These are phyloP conservation scores for Sternotherus odoratus DNA, from an alignment of 2,797 vertebrate genomes.

Conservation along the genomic window DNA sequence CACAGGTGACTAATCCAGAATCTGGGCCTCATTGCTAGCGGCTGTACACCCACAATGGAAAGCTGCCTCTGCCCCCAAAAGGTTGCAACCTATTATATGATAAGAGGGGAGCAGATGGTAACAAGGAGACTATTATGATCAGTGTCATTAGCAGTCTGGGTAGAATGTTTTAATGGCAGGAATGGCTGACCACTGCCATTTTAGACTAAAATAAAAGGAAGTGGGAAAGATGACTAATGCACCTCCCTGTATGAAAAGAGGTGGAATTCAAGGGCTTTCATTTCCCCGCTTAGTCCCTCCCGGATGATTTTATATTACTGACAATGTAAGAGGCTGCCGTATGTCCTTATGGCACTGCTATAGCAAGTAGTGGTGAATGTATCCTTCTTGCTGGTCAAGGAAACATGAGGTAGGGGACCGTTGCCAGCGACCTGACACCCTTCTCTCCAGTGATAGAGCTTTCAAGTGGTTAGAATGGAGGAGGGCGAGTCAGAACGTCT, in stretches of 20 bases:
- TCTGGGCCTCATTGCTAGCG: background rate
- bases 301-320: background rate
- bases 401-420: background rate
- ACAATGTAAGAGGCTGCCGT: background rate
- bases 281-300: background rate
- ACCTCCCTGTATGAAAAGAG: background rate
- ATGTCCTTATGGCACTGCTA: background rate
- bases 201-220: background rate
- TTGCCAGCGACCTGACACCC: background rate
- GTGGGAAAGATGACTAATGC: background rate
- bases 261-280: background rate
- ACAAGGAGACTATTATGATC: background rate
- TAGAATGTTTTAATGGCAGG: background rate
- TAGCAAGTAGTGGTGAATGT: background rate
- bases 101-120: background rate
- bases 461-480: background rate
- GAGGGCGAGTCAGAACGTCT: background rate
- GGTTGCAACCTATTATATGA: background rate
- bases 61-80: background rate
- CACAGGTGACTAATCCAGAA: background rate
- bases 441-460: background rate
- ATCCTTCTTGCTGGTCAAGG: background rate
- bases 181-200: accelerated
- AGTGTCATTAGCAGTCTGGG: background rate
- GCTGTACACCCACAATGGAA: accelerated